Base-by-base conservation (phyloP, 2,113 vertebrate genomes). In the Vulpes ferrilata region DNA sequence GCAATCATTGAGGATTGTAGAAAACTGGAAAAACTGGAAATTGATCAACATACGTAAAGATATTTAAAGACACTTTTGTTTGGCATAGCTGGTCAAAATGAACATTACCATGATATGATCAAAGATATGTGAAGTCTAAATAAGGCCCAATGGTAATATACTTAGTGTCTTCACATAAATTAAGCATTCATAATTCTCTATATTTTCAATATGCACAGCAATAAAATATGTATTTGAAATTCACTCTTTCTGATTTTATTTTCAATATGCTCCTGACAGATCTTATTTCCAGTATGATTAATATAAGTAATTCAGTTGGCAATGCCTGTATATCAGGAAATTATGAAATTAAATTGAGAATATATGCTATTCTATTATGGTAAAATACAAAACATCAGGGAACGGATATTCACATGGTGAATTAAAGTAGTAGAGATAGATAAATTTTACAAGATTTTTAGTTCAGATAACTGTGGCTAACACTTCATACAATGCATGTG, bases 171-270 rank as follows among this genome's bases (percentile, higher is more conserved):
- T 91, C 80, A 62, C 3, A 22, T 62, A 65, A 74, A 69, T 48
- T 27, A 85, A 62, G 1, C 79, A 32, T 20, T 74, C 6, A 59
- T 22, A 4, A 48, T 69, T 1, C 7, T 23, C 9, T 76, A 0
- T 81, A 71, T 67, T 91, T 88, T 91, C n/a, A 35, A 48, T 81
- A 22, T 48, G 1, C 1, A 62, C 2, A 43, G 5, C 5, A 84
- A 17, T 80, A 74, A 95, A 84, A 74, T 22, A 1, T 81, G 7
- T 51, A 53, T n/a, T 93, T 80, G 12, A 93, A 91, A 78, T 78
- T 55, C 6, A 53, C 13, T 69, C 16, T 35, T 64, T 51, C 43
- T 88, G 32, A 78, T 67, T 88, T 83, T 60, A 82, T 23, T 93
- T 62, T 71, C 27, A 38, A 43, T 64, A 20, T 83, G 9, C 19